Evolutionary conservation across 2,797 vertebrate species (phyloP), one percentile per base, ranked within the genome.

Genomic region (Peromyscus nudipes): DNA sequence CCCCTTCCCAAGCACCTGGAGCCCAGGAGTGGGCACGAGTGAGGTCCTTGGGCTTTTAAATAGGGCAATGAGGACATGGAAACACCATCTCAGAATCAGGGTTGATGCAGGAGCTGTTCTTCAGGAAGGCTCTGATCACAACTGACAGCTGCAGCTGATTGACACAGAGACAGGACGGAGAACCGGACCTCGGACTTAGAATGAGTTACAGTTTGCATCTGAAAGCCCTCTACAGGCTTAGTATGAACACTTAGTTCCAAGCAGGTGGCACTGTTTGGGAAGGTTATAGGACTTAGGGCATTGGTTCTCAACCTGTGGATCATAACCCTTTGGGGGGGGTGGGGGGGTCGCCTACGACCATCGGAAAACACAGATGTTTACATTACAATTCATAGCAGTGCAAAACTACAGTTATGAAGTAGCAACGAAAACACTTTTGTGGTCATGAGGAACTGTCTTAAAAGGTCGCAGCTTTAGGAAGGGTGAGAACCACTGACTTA

Each of bases 1-100:
- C 23, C 49, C 40, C 60, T 95, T 92, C 60, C 52, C 37, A 73
- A 55, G 81, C 46, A 57, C 3, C 71, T 62, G 12, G 49, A 76
- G 34, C 34, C 84, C 57, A 67, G 13, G 37, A 64, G 17, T 88
- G 1, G 71, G 37, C 46, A 62, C 1, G n/a, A 82, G 31, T 6
- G 62, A 81, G 55, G 29, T 81, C n/a, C 23, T 89, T 25, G 0
- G 25, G 43, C 31, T 92, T 95, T 93, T n/a, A 96, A 94, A 86
- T 73, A 69, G 37, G 9, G 31, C 8, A 10, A 8, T 29, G 49
- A 40, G 93, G 27, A 71, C 19, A 13, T 0, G 27, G 64, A 91
- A 95, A 64, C 6, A 19, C 62, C 57, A 91, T 8, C 31, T 80
- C 77, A 46, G 25, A 75, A 29, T 49, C 79, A 77, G 67, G 27